phyloP scores from a whole-genome alignment of 2,113 vertebrate species.

The Lepus europaeus region DNA sequence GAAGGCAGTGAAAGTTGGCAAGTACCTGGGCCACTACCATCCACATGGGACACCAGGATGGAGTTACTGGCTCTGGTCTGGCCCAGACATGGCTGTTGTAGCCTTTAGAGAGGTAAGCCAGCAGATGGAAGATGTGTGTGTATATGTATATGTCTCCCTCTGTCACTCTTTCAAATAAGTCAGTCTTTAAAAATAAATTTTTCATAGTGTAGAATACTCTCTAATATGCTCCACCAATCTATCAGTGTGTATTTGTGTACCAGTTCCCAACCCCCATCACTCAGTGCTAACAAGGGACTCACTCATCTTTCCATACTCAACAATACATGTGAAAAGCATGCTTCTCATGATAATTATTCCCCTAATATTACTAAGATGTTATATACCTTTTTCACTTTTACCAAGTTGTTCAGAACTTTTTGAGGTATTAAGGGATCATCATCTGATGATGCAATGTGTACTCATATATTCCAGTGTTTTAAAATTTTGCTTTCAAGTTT shows the following conservation, averaged over 20 bases:
- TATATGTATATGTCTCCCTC: no score
- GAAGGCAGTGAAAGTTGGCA: no score
- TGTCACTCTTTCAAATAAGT: no score
- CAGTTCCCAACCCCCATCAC: not conserved
- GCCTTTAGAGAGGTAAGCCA: no score
- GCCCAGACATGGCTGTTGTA: no score
- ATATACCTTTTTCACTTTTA: not conserved
- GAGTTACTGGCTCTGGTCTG: no score
- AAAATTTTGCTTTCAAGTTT: constrained; percentile 15
- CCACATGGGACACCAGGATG: no score
- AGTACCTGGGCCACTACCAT: no score
- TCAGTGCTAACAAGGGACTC: not conserved
- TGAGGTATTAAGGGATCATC: not conserved
- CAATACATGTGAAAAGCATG: not conserved
- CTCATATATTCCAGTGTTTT: not conserved
- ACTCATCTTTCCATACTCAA: not conserved
- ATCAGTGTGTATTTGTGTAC: not conserved
- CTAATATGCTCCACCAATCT: not conserved
- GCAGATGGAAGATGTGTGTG: no score
- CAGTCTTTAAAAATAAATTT: not conserved
- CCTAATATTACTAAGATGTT: not conserved
- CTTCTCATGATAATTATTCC: not conserved
- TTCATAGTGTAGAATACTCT: not conserved
- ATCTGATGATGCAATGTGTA: not conserved
- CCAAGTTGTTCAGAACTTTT: constrained; percentile 18